These are phyloP conservation scores for Leucoptera coffeella DNA, from an alignment of 2,888 invertebrate genomes.

Conservation along the genomic window DNA sequence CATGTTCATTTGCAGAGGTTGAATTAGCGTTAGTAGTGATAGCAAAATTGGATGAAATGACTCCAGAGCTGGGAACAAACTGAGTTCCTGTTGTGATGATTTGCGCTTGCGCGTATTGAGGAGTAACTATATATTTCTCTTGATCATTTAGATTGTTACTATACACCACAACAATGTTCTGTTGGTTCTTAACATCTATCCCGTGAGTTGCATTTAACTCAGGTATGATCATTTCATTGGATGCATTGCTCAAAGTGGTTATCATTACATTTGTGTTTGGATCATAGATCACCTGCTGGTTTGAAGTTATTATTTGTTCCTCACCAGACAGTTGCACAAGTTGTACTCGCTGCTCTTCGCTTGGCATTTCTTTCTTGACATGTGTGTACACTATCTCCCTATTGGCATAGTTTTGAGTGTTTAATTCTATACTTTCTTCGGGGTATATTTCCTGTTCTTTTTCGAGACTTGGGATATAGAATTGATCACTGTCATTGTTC, in stretches of 20 bases:
- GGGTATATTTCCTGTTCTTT: no score
- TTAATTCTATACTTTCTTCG: no score
- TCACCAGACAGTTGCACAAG: conserved; percentile 46
- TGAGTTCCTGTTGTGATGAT: conserved; percentile 27
- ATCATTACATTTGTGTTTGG: conserved; percentile 24
- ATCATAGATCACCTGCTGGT: conserved; percentile 39
- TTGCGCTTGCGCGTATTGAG: conserved; percentile 22
- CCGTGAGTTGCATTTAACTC: conserved; percentile 49
- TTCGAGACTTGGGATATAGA: no score
- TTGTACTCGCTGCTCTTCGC: no score
- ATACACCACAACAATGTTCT: conserved; percentile 59
- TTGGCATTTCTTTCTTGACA: no score
- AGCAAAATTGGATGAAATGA: conserved; percentile 34
- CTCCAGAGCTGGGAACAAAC: conserved; percentile 31
- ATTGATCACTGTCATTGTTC: no score
- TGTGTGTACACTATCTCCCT: no score
- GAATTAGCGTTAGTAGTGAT: conserved; percentile 31
- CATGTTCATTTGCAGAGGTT: no score
- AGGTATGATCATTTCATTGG: conserved; percentile 56
- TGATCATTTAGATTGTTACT: conserved; percentile 54
- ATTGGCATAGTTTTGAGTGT: no score
- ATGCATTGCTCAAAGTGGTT: conserved; percentile 20
- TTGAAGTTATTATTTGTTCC: conserved; percentile 36
- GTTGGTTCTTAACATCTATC: conserved; percentile 48
- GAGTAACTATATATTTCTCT: conserved; percentile 37